These are phyloP conservation scores for Mergus octosetaceus DNA, from an alignment of 2,797 vertebrate genomes.

Conservation along the genomic window DNA sequence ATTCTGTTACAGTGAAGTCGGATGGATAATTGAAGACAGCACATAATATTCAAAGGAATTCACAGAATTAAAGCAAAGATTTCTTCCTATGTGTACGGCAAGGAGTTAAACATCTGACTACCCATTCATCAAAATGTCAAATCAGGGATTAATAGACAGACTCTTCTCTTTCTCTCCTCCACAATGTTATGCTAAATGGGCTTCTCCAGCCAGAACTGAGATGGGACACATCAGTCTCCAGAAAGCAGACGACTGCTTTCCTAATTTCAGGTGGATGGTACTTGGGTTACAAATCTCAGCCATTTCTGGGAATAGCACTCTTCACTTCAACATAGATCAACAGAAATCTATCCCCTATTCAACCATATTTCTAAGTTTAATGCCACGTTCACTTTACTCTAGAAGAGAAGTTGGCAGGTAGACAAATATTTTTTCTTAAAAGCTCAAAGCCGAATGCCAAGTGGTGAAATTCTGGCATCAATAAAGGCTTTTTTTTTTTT, in stretches of 20 bases:
- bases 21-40: neutral
- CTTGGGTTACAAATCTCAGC: neutral
- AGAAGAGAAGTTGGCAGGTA: neutral
- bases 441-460: neutral
- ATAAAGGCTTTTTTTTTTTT: neutral
- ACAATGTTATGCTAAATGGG: accelerated
- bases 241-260: neutral
- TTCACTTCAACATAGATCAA: neutral
- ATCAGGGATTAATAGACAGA: neutral
- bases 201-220: neutral
- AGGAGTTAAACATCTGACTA: neutral
- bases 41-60: neutral
- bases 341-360: neutral
- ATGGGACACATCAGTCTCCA: neutral
- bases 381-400: neutral
- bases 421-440: neutral
- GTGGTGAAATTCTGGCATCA: neutral
- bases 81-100: neutral
- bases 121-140: neutral
- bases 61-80: neutral
- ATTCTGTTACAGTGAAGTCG: neutral
- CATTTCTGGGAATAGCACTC: neutral
- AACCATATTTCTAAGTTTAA: neutral
- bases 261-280: neutral
- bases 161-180: neutral